Percentiles rank a stretch among this genome's conserved stretches.
These are phyloP conservation scores for Chionodraco myersi DNA, from an alignment of 2,113 vertebrate species.

Conservation along the genomic window DNA sequence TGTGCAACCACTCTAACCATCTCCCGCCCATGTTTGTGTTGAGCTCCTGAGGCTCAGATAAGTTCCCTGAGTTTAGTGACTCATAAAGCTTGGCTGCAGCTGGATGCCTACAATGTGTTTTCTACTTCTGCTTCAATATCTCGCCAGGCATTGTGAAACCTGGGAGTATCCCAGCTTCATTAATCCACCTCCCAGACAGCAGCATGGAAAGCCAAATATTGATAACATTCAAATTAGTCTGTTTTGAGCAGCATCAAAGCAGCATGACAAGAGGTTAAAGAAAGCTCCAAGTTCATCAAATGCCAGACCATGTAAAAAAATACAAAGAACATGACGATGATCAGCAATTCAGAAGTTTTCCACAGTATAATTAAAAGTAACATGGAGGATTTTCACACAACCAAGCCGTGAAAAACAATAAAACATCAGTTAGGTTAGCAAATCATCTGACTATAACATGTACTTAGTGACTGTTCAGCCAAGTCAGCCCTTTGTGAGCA, in stretches of 20 bases:
- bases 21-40: conserved; percentile 37
- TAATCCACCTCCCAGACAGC: conserved; percentile 69
- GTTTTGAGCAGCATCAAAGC: conserved; percentile 34
- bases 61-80: conserved; percentile 60
- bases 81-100: conserved; percentile 59
- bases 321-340: not conserved
- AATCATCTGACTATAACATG: not conserved
- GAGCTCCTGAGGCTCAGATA: conserved; percentile 52
- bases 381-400: not conserved
- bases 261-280: conserved; percentile 14
- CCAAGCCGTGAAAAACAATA: not conserved
- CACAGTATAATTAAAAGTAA: no score
- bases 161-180: conserved; percentile 70
- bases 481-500: not conserved
- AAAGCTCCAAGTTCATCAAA: not conserved
- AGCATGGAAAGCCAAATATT: conserved; percentile 35
- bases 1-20: conserved; percentile 24
- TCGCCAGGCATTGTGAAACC: conserved; percentile 74
- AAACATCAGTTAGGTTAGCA: not conserved
- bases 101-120: conserved; percentile 58
- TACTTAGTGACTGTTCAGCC: not conserved
- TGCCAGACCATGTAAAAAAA: not conserved
- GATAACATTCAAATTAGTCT: conserved; percentile 37
- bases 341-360: not conserved
- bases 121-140: conserved; percentile 45